Conservation (phyloP, 2,888 invertebrate species). For the Ganaspis brasiliensis region DNA sequence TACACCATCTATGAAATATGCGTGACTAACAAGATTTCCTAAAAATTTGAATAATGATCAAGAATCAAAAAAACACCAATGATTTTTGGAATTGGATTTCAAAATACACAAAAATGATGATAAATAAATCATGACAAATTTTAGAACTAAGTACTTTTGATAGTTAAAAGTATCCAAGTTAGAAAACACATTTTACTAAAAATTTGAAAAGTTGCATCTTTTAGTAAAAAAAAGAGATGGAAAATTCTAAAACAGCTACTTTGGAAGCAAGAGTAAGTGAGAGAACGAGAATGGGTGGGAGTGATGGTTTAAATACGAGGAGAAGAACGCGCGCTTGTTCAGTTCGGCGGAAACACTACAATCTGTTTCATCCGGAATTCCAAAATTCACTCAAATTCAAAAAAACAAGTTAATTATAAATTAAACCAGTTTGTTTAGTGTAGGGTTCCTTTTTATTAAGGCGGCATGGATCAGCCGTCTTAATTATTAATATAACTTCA, state of each 20-base stretch:
- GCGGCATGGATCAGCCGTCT: constrained; percentile 8
- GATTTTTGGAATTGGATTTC: too few relatives aligned
- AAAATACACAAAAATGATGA: too few relatives aligned
- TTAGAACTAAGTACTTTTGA: not conserved
- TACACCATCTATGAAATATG: too few relatives aligned
- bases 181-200: not conserved
- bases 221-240: constrained; percentile 1
- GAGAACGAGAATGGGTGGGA: constrained; percentile 70
- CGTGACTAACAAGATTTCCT: too few relatives aligned
- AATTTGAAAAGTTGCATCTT: not conserved
- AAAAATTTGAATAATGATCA: too few relatives aligned
- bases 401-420: constrained; percentile 5
- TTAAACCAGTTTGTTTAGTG: constrained; percentile 16
- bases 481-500: not conserved
- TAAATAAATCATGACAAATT: too few relatives aligned
- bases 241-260: not conserved
- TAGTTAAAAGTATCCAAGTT: not conserved
- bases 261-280: constrained; percentile 45
- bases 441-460: not conserved
- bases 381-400: not conserved
- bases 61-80: too few relatives aligned
- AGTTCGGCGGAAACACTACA: constrained; percentile 78
- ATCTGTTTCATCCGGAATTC: constrained; percentile 72
- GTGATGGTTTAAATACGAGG: constrained; percentile 78
- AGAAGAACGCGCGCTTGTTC: constrained; percentile 78